Evolutionary conservation across 2,797 vertebrate species (phyloP), one percentile per base, ranked within the genome.

Genomic region (Platyrinchus mystaceus): DNA sequence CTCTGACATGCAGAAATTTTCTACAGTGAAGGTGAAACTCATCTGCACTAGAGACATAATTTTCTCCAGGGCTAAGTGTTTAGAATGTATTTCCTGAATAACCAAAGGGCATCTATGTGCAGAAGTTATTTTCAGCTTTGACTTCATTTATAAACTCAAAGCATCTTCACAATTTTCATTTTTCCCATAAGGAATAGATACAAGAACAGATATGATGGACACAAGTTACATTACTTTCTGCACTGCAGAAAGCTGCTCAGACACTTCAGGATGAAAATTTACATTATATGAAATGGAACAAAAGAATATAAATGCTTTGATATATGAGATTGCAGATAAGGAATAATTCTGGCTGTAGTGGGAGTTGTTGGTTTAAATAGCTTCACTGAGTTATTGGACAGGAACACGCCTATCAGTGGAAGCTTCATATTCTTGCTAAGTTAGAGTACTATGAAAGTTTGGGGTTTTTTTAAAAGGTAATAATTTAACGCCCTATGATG

Each of bases 121-220:
- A 92, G 78, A 90, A 94, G 66, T 77, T 95, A 91, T 82, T 94
- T 93, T 86, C 74, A 78, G 73, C 63, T 84, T 92, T 90, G 67
- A 56, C 19, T 87, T 90, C 3, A 81, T 84, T 90, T 84, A 84
- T 67, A 84, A 82, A 92, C 66, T 69, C 59, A 75, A 70, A 86
- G 41, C 41, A 73, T 88, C 52, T 78, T 37, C 41, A 24, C 9
- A 79, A 52, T 71, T 88, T 70, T 86, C 9, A 16, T 79, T 96
- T 90, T 91, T 90, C 41, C 84, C 37, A 78, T 32, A 44, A 79
- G 55, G 44, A 87, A 80, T 11, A 60, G 63, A 88, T 67, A 11
- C 47, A 89, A 87, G 71, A 87, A 68, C 39, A 88, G 37, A 70
- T 56, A 49, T 18, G 41, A 90, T 50, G 37, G 43, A 69, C 59